Conservation (phyloP, 2,797 vertebrate species). For the Meriones psammophilus region DNA sequence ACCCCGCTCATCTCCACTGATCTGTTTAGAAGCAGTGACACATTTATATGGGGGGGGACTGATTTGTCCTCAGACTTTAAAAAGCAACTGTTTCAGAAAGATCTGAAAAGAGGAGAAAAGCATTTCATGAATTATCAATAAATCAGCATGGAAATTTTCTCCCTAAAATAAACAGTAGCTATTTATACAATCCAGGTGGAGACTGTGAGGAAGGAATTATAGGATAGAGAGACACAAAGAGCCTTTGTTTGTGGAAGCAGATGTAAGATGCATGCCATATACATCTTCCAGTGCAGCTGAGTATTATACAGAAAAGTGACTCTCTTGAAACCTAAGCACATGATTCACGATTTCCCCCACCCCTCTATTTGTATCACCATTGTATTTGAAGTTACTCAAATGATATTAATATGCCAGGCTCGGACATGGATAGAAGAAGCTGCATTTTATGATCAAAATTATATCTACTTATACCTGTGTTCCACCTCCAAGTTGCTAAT, state of each 20-base stretch:
- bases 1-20: slow-evolving; percentile 25
- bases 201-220: slow-evolving; percentile 53
- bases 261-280: slow-evolving; percentile 8
- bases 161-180: slow-evolving; percentile 61
- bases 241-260: slow-evolving; percentile 68
- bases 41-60: neutral
- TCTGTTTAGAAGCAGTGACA: slow-evolving; percentile 47
- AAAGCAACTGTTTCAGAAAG: slow-evolving; percentile 40
- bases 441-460: slow-evolving; percentile 79
- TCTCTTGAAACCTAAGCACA: slow-evolving; percentile 17
- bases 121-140: slow-evolving; percentile 68
- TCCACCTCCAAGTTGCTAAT: slow-evolving; percentile 52
- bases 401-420: neutral
- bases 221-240: slow-evolving; percentile 66
- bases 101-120: neutral
- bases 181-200: slow-evolving; percentile 63
- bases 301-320: slow-evolving; percentile 39
- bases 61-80: slow-evolving; percentile 60
- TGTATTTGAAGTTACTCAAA: neutral
- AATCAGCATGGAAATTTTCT: slow-evolving; percentile 61
- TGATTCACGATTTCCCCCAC: neutral
- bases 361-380: neutral
- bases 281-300: slow-evolving; percentile 32
- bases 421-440: slow-evolving; percentile 18
- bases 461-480: slow-evolving; percentile 41